Evolutionary conservation across 2,797 vertebrate genomes (phyloP).

Genomic region (Morelia viridis): DNA sequence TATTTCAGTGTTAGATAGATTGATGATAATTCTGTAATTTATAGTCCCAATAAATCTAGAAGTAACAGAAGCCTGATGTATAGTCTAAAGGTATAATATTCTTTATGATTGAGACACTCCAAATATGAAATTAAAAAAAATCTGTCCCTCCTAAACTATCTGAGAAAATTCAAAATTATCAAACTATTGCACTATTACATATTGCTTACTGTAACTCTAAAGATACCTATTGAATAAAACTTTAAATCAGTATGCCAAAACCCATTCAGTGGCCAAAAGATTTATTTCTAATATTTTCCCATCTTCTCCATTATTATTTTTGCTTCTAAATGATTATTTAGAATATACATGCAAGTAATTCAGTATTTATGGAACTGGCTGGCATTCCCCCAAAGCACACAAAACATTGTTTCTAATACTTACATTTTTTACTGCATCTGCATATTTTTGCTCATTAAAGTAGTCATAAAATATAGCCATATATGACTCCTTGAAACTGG

Average conservation of each 20-base stretch:
- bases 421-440: constrained; percentile 96
- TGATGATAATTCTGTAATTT: not conserved
- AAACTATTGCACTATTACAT: not conserved
- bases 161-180: not conserved
- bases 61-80: not conserved
- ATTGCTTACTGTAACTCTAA: not conserved
- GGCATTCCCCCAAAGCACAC: constrained; percentile 12
- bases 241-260: not conserved
- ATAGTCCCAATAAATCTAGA: not conserved
- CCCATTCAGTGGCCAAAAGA: not conserved
- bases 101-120: not conserved
- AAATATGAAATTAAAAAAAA: not conserved
- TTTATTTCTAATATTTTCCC: not conserved
- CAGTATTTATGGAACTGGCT: not conserved
- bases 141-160: not conserved
- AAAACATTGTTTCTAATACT: constrained; percentile 66
- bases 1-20: not conserved
- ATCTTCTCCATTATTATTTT: not conserved
- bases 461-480: constrained; percentile 98
- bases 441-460: constrained; percentile 99
- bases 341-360: not conserved
- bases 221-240: not conserved
- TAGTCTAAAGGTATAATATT: not conserved
- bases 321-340: not conserved
- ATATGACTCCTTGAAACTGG: constrained; percentile 97